These are phyloP conservation scores for Drosophila arawakana DNA, from an alignment of 1,140 invertebrate species.

Conservation along the genomic window DNA sequence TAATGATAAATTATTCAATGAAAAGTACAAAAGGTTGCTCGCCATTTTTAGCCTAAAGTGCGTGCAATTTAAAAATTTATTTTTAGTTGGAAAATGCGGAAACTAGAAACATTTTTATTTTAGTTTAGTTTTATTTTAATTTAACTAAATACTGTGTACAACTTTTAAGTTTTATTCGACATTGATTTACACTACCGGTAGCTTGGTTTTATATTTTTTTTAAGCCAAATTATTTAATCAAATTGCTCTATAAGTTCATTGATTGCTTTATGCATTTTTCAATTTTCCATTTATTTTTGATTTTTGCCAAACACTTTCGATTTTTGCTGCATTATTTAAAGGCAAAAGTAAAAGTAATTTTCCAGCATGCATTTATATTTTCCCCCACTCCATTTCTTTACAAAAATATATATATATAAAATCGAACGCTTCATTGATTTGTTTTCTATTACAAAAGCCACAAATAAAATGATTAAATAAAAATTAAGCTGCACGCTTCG, in stretches of 20 bases:
- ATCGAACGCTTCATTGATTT: slow-evolving; percentile 33
- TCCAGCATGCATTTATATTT: slow-evolving; percentile 1
- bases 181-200: too few species aligned
- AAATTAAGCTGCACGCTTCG: slow-evolving; percentile 72
- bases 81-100: too few species aligned
- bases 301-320: slow-evolving; percentile 24
- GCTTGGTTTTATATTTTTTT: not conserved
- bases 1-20: not conserved
- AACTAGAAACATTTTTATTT: too few species aligned
- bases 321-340: slow-evolving; percentile 29
- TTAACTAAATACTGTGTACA: too few species aligned
- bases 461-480: slow-evolving; percentile 73
- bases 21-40: not conserved
- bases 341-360: slow-evolving; percentile 42
- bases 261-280: slow-evolving; percentile 2
- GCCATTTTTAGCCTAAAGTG: too few species aligned
- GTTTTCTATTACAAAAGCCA: slow-evolving; percentile 43
- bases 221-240: not conserved
- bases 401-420: slow-evolving; percentile 16
- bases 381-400: not conserved
- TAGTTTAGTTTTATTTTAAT: too few species aligned
- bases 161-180: too few species aligned
- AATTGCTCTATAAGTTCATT: not conserved
- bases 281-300: not conserved
- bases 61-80: too few species aligned